Evolutionary conservation across 1,140 invertebrate species (phyloP).

Genomic region (Musca vetustissima): DNA sequence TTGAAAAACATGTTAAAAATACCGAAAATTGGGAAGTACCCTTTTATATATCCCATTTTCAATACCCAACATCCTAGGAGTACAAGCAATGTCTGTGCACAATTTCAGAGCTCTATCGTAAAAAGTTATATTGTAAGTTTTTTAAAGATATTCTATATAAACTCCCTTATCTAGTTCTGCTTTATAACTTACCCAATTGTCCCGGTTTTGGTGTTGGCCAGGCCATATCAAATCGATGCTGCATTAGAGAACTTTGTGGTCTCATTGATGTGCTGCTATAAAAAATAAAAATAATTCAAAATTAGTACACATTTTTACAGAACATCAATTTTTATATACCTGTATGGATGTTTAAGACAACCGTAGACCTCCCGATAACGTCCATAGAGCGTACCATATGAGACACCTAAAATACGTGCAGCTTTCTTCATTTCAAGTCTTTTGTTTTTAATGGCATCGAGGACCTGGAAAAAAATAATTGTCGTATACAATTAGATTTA

Average conservation of each 20-base stretch:
- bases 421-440: slow-evolving; percentile 91
- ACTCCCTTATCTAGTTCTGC: too few relatives aligned
- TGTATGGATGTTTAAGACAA: slow-evolving; percentile 68
- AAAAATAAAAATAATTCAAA: background rate
- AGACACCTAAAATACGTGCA: slow-evolving; percentile 83
- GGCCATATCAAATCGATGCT: slow-evolving; percentile 45
- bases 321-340: slow-evolving; percentile 30
- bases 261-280: slow-evolving; percentile 45
- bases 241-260: slow-evolving; percentile 37
- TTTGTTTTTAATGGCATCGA: slow-evolving; percentile 87
- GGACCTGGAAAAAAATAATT: slow-evolving; percentile 58
- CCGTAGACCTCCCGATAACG: slow-evolving; percentile 85
- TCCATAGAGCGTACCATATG: slow-evolving; percentile 85
- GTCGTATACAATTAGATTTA: too few relatives aligned
- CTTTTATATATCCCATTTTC: too few relatives aligned
- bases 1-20: too few relatives aligned
- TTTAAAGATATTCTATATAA: too few relatives aligned
- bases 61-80: too few relatives aligned
- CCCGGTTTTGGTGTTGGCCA: slow-evolving; percentile 36
- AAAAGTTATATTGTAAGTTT: too few relatives aligned
- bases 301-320: too few relatives aligned
- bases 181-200: slow-evolving; percentile 38
- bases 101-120: too few relatives aligned
- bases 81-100: too few relatives aligned
- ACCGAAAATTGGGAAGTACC: too few relatives aligned